phyloP scores from a whole-genome alignment of 2,888 invertebrate species.

The Gasteruption jaculator region DNA sequence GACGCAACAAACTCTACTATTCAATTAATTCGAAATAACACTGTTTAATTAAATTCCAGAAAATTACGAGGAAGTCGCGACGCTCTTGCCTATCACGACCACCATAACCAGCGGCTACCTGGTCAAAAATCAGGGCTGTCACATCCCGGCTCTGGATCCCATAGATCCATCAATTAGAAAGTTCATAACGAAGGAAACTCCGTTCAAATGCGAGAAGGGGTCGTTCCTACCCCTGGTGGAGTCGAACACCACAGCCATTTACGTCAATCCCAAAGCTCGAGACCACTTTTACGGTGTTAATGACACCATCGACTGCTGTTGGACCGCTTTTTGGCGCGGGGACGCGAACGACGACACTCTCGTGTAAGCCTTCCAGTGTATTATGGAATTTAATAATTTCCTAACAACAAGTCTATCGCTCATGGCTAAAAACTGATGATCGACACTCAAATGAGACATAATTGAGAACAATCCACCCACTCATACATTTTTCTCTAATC shows the following conservation, averaged over 20 bases:
- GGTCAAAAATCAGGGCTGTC: slow-evolving; percentile 64
- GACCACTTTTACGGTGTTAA: slow-evolving; percentile 54
- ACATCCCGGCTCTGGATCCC: slow-evolving; percentile 63
- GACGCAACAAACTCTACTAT: neutral
- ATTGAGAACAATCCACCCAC: no score
- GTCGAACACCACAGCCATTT: slow-evolving; percentile 60
- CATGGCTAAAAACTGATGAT: no score
- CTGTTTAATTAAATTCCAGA: slow-evolving; percentile 21
- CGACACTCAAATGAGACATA: no score
- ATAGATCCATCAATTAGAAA: slow-evolving; percentile 57
- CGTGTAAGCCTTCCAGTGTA: no score
- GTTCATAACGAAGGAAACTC: slow-evolving; percentile 55
- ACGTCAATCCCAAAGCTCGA: slow-evolving; percentile 54
- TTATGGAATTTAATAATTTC: no score
- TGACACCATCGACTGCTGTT: slow-evolving; percentile 60
- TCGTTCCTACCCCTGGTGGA: slow-evolving; percentile 55
- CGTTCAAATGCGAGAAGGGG: slow-evolving; percentile 56
- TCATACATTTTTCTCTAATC: no score
- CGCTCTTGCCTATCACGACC: slow-evolving; percentile 12
- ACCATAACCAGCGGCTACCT: slow-evolving; percentile 48
- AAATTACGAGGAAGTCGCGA: slow-evolving; percentile 21
- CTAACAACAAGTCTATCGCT: no score
- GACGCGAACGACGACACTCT: slow-evolving; percentile 51
- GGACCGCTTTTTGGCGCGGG: slow-evolving; percentile 59
- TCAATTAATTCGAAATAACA: slow-evolving; percentile 9